Base-by-base conservation (phyloP, 2,113 vertebrate genomes). In the Sebastes schlegelii region DNA sequence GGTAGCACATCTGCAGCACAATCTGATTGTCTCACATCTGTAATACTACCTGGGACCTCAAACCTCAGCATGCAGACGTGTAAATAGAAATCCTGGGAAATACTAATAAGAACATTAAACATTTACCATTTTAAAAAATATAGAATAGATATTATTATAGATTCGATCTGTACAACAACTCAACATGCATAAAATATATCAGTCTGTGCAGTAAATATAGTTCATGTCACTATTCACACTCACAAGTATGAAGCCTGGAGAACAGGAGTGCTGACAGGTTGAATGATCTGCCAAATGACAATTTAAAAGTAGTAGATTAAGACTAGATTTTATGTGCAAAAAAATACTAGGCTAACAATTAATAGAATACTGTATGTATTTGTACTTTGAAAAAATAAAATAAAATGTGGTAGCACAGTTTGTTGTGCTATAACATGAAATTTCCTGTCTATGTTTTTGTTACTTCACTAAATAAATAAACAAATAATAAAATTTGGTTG, bases 181-280 rank as follows among this genome's bases (percentile, higher is more conserved):
- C 14, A 7, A 84, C 91, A 90, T 93, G 91, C 92, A 91, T 88
- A 79, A 86, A 87, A 86, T 89, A 82, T 48, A 86, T 61, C 58
- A 19, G 63, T 77, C 51, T 88, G 88, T 84, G 88, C 71, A 70
- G 67, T 79, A 48, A 73, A 79, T 83, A 82, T n/a, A 73, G 65
- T 80, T 81, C 62, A 80, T 75, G 6, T 89, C 60, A 82, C 54
- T 68, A 43, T 85, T 71, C 65, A 73, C 65, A 52, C 72, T 71
- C n/a, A 61, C 62, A 42, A n/a, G 48, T 34, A 46, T 57, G 63
- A 86, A 77, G 63, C 74, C 63, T 19, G 83, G 0, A 46, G 82
- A 85, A 72, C 6, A 66, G 77, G 57, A 86, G 77, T 48, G 79
- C 67, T 89, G 79, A 58, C 58, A 62, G 57, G 13, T n/a, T 11